phyloP scores from a whole-genome alignment of 2,888 invertebrate genomes.

The Globia sparganii region DNA sequence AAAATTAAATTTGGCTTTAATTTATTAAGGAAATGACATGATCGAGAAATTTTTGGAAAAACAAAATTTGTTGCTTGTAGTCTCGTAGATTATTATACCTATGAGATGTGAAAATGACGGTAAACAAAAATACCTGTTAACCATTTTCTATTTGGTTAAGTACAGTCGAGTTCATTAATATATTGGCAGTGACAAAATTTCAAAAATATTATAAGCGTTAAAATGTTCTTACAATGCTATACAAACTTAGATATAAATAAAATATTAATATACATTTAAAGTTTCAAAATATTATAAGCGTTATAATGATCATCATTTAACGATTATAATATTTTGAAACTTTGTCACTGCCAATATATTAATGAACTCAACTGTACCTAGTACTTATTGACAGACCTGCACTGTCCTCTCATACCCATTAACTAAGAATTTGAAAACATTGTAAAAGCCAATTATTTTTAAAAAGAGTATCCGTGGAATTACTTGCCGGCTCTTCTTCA shows the following conservation, averaged over 20 bases:
- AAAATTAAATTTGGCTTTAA: not conserved
- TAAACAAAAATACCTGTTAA: not conserved
- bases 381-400: not conserved
- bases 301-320: no score
- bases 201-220: no score
- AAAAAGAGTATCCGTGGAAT: not conserved
- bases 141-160: not conserved
- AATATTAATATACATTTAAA: no score
- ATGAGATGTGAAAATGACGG: not conserved
- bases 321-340: no score
- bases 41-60: not conserved
- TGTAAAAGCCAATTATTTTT: not conserved
- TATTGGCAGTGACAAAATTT: no score
- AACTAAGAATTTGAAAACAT: not conserved
- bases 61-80: no score
- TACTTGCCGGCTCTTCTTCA: not conserved
- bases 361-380: no score
- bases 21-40: not conserved
- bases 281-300: no score
- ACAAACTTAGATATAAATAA: no score
- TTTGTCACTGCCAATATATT: no score
- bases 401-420: not conserved
- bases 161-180: no score
- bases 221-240: no score
- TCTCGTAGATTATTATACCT: not conserved